Evolutionary conservation across 2,888 invertebrate species (phyloP).

Genomic region (Endotricha flammealis): DNA sequence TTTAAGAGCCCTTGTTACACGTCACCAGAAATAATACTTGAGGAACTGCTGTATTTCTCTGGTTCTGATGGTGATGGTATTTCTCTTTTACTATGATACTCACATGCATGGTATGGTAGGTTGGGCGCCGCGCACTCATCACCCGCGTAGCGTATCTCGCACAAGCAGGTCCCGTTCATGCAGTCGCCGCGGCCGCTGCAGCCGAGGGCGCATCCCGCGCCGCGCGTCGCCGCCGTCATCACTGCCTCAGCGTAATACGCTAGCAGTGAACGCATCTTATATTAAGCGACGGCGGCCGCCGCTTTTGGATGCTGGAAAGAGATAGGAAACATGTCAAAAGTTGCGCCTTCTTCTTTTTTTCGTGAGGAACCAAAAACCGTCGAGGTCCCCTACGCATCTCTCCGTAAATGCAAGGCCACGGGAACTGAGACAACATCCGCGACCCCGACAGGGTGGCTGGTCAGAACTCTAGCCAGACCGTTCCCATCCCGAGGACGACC

Average conservation of each 20-base stretch:
- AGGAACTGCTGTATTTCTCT: no score
- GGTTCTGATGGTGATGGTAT: no score
- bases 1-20: no score
- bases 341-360: no score
- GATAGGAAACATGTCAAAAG: constrained; percentile 1
- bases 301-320: constrained; percentile 41
- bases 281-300: constrained; percentile 48
- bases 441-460: no score
- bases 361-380: no score
- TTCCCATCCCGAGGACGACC: no score
- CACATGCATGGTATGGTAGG: constrained; percentile 80
- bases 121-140: constrained; percentile 90
- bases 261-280: constrained; percentile 69
- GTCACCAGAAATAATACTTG: no score
- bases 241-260: constrained; percentile 71
- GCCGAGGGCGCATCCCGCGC: constrained; percentile 82
- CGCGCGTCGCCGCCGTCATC: constrained; percentile 58
- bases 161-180: constrained; percentile 93
- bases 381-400: no score
- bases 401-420: no score
- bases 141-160: constrained; percentile 92
- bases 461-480: no score
- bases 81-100: constrained; percentile 27
- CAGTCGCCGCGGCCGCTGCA: constrained; percentile 96
- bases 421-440: no score